Base-by-base conservation (phyloP, 2,888 invertebrate species). In the Artemia sp. region DNA sequence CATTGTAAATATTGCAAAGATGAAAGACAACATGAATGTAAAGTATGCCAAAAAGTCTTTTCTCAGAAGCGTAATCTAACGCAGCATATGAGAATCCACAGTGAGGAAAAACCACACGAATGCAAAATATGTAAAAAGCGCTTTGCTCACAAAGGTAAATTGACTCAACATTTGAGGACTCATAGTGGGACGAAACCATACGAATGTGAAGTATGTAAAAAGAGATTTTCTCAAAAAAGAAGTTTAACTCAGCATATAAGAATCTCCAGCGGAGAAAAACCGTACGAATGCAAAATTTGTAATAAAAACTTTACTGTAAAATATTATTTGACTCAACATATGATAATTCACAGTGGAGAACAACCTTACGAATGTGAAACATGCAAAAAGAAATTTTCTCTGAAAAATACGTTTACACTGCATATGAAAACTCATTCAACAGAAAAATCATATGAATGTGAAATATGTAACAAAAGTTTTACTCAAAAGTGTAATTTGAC, bases 381-480 rank as follows among this genome's bases (percentile, higher is more conserved):
- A 12, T 69, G 69, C 19, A 50, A 52, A 58, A 69, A 67, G 58
- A 24, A 12, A 14, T 69, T 58, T 19, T 10, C 66, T 3, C 6
- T 10, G n/a, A 19, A 12, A n/a, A 12, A 12, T 50, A 12, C 12
- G 12, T 14, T 58, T 11, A 69, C 12, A 10, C 11, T 12, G n/a
- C 69, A 69, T 19, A 69, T 67, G 53, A 14, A 51, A 19, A 69
- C 11, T 8, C 69, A 69, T 19, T 53, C 67, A 67, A 53, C 66
- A 66, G 67, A 69, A 12, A 69, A 69, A 53, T 19, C 66, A 67
- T 19, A 58, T 19, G 10, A 24, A 11, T 69, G 69, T 69, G 24
- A 67, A 7, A 24, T 52, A 11, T 69, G 69, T 66, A 53, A 19
- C 11, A 67, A n/a, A 67, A 12, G 24, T 12, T 69, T 69, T 66